Percentiles rank a stretch among this genome's conserved stretches.
Evolutionary conservation across 2,888 invertebrate species (phyloP).

Genomic region (Luperina nickerlii): DNA sequence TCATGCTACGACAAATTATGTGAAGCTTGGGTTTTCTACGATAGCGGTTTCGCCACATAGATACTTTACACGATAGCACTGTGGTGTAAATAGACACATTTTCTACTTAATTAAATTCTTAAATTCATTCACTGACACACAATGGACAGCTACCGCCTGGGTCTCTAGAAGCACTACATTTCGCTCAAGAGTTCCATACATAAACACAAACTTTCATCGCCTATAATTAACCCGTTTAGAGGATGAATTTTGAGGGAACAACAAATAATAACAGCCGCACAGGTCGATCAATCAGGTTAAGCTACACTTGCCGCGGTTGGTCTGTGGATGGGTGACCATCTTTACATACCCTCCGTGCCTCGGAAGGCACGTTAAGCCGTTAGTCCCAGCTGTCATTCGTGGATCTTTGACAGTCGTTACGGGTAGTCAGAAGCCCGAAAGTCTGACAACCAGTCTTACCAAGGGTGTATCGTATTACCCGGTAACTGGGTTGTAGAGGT

Average conservation of each 20-base stretch:
- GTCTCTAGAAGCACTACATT: not conserved
- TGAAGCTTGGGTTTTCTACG: not conserved
- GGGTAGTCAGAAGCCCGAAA: no score
- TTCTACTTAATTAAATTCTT: not conserved
- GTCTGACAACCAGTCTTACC: no score
- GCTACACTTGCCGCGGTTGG: no score
- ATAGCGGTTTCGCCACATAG: not conserved
- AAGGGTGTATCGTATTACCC: no score
- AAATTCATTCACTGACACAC: not conserved
- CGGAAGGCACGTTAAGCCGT: no score
- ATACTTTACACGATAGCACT: not conserved
- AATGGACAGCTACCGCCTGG: not conserved
- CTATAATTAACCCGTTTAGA: not conserved
- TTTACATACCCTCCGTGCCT: no score
- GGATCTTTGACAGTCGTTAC: no score
- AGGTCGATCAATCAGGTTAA: no score
- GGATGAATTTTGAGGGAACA: not conserved
- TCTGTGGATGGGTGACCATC: no score
- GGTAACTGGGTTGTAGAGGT: no score
- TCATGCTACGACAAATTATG: constrained; percentile 6
- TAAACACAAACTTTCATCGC: not conserved
- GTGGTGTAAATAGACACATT: not conserved
- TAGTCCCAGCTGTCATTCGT: no score
- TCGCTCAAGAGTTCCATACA: not conserved
- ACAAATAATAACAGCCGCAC: no score